A percentile compares a stretch with the other conserved stretches of the same genome.
These are phyloP conservation scores for Vicugna pacos DNA, from an alignment of 2,113 vertebrate species.

Conservation along the genomic window DNA sequence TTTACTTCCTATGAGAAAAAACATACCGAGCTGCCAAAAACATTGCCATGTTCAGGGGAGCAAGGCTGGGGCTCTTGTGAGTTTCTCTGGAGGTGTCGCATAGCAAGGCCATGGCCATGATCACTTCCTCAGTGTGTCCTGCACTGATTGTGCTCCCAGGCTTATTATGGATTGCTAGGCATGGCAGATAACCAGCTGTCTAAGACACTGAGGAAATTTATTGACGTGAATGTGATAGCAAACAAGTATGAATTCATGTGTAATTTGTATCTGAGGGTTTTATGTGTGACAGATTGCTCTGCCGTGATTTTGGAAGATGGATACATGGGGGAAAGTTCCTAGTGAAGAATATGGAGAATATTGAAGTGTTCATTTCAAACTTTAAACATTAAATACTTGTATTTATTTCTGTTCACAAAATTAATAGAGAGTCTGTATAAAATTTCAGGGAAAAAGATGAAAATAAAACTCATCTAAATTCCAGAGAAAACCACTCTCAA, in stretches of 20 bases:
- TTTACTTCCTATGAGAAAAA: not conserved
- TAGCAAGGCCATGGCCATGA: not conserved
- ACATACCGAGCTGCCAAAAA: not conserved
- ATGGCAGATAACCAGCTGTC: not conserved
- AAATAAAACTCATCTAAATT: conserved; percentile 49
- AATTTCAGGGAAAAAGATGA: conserved; percentile 45
- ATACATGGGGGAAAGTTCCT: not conserved
- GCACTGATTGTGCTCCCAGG: not conserved
- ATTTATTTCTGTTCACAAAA: conserved; percentile 47
- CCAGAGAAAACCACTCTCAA: not conserved
- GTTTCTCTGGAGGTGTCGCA: not conserved
- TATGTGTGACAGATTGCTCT: not conserved
- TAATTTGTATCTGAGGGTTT: conserved; percentile 52
- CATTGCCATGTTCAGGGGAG: not conserved
- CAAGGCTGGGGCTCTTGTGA: not conserved
- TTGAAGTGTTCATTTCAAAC: not conserved
- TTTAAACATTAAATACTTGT: conserved; percentile 54
- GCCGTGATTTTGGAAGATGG: conserved; percentile 28
- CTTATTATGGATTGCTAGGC: not conserved
- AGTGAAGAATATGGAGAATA: conserved; percentile 30
- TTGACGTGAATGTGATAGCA: conserved; percentile 25
- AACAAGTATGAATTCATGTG: conserved; percentile 45
- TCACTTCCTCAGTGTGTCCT: not conserved
- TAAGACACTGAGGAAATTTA: conserved; percentile 52
- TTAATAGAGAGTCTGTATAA: conserved; percentile 31